Percentiles rank a stretch among this genome's conserved stretches.
Conservation (phyloP, 1,140 invertebrate species). For the Hylaeus volcanicus region DNA sequence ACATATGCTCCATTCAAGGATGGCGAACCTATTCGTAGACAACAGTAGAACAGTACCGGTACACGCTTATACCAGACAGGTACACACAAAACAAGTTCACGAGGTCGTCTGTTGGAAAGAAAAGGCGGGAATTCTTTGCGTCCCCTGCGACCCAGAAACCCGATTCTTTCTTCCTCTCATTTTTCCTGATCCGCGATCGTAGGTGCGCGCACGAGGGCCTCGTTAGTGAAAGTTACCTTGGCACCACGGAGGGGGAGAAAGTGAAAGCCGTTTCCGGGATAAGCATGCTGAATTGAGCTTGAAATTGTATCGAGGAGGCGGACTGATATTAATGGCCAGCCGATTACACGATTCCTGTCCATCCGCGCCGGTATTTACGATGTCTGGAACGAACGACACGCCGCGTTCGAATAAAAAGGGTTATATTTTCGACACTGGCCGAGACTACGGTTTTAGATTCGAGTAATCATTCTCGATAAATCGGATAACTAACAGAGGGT, state of each 20-base stretch:
- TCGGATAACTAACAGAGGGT: too few relatives aligned
- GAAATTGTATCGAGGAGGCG: slow-evolving; percentile 62
- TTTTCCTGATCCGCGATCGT: slow-evolving; percentile 32
- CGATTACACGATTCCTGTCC: slow-evolving; percentile 44
- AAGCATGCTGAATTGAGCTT: slow-evolving; percentile 27
- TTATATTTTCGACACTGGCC: too few relatives aligned
- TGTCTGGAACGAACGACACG: neutral
- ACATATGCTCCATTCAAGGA: too few relatives aligned
- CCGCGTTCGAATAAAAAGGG: neutral
- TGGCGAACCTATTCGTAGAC: too few relatives aligned
- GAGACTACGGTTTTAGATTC: too few relatives aligned
- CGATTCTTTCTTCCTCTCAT: slow-evolving; percentile 41
- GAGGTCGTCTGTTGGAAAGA: slow-evolving; percentile 31
- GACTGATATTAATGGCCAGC: slow-evolving; percentile 66
- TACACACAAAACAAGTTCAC: slow-evolving; percentile 27
- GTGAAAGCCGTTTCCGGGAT: slow-evolving; percentile 79
- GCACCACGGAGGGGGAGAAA: slow-evolving; percentile 70
- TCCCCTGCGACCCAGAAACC: slow-evolving; percentile 71
- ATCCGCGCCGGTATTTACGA: slow-evolving; percentile 5
- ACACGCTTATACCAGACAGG: too few relatives aligned
- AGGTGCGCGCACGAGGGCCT: slow-evolving; percentile 36
- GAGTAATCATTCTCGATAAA: too few relatives aligned
- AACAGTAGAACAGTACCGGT: too few relatives aligned
- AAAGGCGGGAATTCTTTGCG: slow-evolving; percentile 59
- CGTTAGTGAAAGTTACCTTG: slow-evolving; percentile 67